Conservation (phyloP, 2,888 invertebrate species). For the Trichopria drosophilae region DNA sequence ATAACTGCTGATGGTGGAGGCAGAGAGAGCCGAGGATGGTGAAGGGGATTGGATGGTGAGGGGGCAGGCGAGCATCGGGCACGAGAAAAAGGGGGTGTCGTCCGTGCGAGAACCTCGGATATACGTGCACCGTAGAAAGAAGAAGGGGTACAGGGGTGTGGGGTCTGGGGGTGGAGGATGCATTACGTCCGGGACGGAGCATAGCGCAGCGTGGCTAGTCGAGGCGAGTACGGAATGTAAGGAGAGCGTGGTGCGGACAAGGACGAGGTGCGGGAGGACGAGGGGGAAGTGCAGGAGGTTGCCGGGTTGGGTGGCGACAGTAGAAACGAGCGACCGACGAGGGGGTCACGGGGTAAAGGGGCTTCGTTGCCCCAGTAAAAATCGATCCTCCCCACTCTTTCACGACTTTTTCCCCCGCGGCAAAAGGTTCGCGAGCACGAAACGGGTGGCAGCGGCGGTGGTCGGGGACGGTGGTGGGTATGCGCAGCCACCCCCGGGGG, state of each 20-base stretch:
- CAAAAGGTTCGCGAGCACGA: constrained; percentile 32
- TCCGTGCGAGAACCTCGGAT: background rate
- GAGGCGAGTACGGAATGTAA: background rate
- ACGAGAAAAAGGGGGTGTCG: constrained; percentile 17
- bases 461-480: too few species aligned
- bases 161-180: background rate
- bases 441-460: constrained; percentile 21
- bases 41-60: constrained; percentile 3
- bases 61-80: constrained; percentile 13
- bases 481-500: background rate
- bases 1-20: too few species aligned
- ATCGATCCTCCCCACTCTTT: constrained; percentile 60
- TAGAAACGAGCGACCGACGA: constrained; percentile 30
- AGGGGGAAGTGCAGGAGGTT: constrained; percentile 13
- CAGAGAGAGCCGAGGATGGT: background rate
- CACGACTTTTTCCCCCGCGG: constrained; percentile 48
- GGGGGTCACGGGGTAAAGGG: constrained; percentile 49
- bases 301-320: constrained; percentile 3
- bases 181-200: background rate
- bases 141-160: too few species aligned
- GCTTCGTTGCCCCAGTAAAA: constrained; percentile 60
- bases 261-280: constrained; percentile 20
- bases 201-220: background rate
- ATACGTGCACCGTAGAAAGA: background rate
- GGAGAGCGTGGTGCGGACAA: constrained; percentile 5